Percentiles rank a stretch among this genome's conserved stretches.
phyloP scores from a whole-genome alignment of 2,113 vertebrate species.

The Saguinus imperator region DNA sequence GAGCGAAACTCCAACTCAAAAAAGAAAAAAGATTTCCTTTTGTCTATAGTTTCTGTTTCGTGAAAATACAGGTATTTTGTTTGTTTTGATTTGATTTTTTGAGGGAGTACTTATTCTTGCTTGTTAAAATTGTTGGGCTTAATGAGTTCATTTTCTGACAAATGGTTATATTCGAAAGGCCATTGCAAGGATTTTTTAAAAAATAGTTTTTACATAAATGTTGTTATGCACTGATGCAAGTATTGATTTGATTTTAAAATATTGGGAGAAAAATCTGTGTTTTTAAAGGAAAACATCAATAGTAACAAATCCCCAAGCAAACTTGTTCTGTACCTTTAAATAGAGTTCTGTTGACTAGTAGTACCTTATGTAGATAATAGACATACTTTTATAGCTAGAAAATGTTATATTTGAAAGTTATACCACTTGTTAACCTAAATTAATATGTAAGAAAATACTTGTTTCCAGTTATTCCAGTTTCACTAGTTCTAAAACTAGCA shows the following conservation, averaged over 20 bases:
- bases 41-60: neutral
- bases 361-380: neutral
- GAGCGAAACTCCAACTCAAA: no score
- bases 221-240: neutral
- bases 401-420: constrained; percentile 13
- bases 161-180: constrained; percentile 9
- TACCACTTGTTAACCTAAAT: neutral
- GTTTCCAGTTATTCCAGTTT: constrained; percentile 28
- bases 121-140: constrained; percentile 17
- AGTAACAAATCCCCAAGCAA: constrained; percentile 14
- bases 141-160: constrained; percentile 18
- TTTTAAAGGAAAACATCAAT: constrained; percentile 12
- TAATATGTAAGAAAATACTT: neutral
- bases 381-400: constrained; percentile 33
- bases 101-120: neutral
- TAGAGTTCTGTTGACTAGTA: neutral
- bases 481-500: constrained; percentile 37
- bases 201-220: neutral
- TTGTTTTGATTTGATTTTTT: constrained; percentile 38
- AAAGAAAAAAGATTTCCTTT: neutral
- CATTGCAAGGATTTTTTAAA: neutral
- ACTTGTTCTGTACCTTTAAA: neutral
- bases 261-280: neutral
- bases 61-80: neutral
- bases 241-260: constrained; percentile 55